Conservation (phyloP, 2,797 vertebrate genomes). For the Neosalanx taihuensis region DNA sequence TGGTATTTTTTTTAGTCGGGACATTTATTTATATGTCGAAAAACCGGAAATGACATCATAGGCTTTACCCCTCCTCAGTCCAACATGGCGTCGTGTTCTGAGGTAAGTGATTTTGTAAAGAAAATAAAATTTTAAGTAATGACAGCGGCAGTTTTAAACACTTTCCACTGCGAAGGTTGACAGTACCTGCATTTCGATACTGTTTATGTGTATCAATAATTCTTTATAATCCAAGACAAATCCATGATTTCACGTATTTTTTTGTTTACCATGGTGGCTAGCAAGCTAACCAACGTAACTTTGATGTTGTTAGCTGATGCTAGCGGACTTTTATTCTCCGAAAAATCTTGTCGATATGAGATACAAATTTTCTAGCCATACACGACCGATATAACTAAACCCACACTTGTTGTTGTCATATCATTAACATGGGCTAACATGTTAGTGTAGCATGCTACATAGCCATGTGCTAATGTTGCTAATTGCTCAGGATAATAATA, state of each 20-base stretch:
- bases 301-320: not conserved
- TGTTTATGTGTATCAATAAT: not conserved
- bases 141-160: not conserved
- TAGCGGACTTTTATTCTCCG: not conserved
- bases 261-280: constrained; percentile 1
- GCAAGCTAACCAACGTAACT: not conserved
- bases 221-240: not conserved
- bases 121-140: not conserved
- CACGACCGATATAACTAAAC: too few relatives aligned
- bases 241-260: not conserved
- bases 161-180: not conserved
- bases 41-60: constrained; percentile 25
- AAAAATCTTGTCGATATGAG: not conserved
- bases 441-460: not conserved
- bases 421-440: not conserved
- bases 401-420: not conserved
- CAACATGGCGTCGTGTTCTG: constrained; percentile 50
- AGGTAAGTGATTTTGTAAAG: constrained; percentile 46
- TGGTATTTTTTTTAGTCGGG: not conserved
- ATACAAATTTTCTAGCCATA: too few relatives aligned
- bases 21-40: not conserved
- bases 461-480: constrained; percentile 44
- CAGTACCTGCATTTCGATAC: not conserved
- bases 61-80: constrained; percentile 32
- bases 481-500: constrained; percentile 8